Percentiles rank a stretch among this genome's conserved stretches.
Evolutionary conservation across 2,113 vertebrate species (phyloP).

Genomic region (Ictidomys tridecemlineatus): DNA sequence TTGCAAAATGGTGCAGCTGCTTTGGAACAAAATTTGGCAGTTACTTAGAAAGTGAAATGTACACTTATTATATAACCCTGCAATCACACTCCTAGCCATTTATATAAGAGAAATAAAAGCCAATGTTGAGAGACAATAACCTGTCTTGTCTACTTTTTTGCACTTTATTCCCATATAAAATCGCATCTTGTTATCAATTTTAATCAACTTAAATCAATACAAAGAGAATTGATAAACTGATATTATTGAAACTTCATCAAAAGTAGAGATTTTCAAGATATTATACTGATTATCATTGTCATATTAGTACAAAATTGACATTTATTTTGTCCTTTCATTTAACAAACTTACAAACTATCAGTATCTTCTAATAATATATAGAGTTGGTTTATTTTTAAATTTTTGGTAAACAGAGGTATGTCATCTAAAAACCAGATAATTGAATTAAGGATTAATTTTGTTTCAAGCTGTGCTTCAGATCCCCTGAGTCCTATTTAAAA

Average conservation of each 20-base stretch:
- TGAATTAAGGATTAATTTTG: background rate
- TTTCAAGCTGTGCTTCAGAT: background rate
- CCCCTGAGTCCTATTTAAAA: background rate
- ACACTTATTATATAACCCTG: background rate
- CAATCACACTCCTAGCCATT: background rate
- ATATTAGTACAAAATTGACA: background rate
- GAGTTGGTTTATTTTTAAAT: background rate
- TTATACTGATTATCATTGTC: background rate
- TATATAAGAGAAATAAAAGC: background rate
- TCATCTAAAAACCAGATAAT: background rate
- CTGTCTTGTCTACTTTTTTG: background rate
- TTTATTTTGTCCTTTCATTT: background rate
- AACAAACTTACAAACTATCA: background rate
- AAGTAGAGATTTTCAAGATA: background rate
- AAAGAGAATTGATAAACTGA: background rate
- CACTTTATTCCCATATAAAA: background rate
- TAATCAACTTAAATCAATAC: background rate
- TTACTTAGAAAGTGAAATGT: slow-evolving; percentile 22
- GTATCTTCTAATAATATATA: background rate
- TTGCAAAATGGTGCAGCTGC: background rate
- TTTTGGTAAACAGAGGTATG: background rate
- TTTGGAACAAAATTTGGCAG: background rate
- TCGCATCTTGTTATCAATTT: background rate
- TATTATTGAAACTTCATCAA: background rate
- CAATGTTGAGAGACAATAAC: background rate